These are phyloP conservation scores for Petrosia ficiformis DNA, from an alignment of 37 sponge, comb jelly and placozoan genomes.

Conservation along the genomic window DNA sequence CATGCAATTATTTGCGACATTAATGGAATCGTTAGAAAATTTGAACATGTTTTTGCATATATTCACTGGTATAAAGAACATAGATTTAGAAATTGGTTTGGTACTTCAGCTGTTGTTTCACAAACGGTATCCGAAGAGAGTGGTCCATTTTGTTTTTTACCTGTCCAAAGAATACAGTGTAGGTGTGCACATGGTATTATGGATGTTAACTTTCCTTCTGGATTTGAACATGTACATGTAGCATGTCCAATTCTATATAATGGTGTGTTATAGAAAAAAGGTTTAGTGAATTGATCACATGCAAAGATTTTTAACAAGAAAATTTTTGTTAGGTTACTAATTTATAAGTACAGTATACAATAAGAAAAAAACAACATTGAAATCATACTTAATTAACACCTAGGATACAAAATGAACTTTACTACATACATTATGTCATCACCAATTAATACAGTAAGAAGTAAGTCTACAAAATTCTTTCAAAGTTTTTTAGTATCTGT, in stretches of 20 bases:
- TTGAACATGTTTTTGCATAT: conserved; percentile 22
- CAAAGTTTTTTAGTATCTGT: too few relatives aligned
- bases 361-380: too few relatives aligned
- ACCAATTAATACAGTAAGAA: too few relatives aligned
- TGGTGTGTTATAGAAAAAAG: conserved; percentile 9
- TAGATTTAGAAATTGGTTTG: conserved; percentile 18
- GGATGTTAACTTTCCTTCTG: conserved; percentile 1
- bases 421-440: too few relatives aligned
- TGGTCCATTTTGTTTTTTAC: conserved; percentile 28
- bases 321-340: too few relatives aligned
- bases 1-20: conserved; percentile 4
- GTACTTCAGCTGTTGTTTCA: conserved; percentile 29
- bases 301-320: too few relatives aligned
- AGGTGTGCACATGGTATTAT: conserved; percentile 23
- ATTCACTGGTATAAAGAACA: conserved; percentile 39
- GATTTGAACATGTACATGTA: conserved; percentile 26
- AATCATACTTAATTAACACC: too few relatives aligned
- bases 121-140: neutral
- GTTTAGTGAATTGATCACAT: too few relatives aligned
- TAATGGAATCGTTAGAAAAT: neutral
- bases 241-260: conserved; percentile 37
- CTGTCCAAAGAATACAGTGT: conserved; percentile 38
- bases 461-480: too few relatives aligned
- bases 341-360: too few relatives aligned
- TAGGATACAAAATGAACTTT: too few relatives aligned